Percentiles rank a stretch among this genome's conserved stretches.
Evolutionary conservation across 92 coral and sea anemone genomes (phyloP).

Genomic region (Parazoanthus darwini): DNA sequence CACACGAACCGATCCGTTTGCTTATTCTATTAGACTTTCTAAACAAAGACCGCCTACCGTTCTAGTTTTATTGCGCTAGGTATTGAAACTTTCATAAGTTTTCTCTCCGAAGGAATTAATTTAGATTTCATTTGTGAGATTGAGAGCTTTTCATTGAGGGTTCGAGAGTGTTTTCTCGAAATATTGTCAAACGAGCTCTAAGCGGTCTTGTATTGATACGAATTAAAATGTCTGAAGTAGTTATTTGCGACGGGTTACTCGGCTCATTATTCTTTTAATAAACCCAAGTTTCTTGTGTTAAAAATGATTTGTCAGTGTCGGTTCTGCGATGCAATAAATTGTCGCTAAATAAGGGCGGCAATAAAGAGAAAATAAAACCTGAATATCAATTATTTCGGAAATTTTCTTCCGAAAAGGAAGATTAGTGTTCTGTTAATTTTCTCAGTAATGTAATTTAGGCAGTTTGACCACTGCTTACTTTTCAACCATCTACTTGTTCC

Average conservation of each 20-base stretch:
- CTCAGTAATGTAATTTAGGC: conserved; percentile 31
- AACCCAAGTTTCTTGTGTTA: conserved; percentile 71
- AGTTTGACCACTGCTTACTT: conserved; percentile 16
- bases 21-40: conserved; percentile 90
- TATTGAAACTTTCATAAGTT: conserved; percentile 81
- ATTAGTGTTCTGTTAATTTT: conserved; percentile 40
- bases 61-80: conserved; percentile 82
- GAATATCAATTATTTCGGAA: conserved; percentile 47
- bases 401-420: conserved; percentile 49
- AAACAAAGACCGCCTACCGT: conserved; percentile 99
- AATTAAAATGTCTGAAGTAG: conserved; percentile 42
- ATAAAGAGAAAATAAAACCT: conserved; percentile 33
- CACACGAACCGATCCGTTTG: conserved; percentile 85
- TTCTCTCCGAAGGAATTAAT: conserved; percentile 35
- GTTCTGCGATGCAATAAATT: conserved; percentile 79
- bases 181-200: conserved; percentile 2
- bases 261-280: conserved; percentile 73
- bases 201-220: conserved; percentile 8
- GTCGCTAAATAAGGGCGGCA: conserved; percentile 72
- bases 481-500: neutral
- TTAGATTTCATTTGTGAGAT: conserved; percentile 12
- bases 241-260: conserved; percentile 46
- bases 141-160: neutral
- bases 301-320: conserved; percentile 79
- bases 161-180: conserved; percentile 11